Evolutionary conservation across 2,113 vertebrate genomes (phyloP), one percentile per base, ranked within the genome.

Genomic region (Tachysurus vachellii): DNA sequence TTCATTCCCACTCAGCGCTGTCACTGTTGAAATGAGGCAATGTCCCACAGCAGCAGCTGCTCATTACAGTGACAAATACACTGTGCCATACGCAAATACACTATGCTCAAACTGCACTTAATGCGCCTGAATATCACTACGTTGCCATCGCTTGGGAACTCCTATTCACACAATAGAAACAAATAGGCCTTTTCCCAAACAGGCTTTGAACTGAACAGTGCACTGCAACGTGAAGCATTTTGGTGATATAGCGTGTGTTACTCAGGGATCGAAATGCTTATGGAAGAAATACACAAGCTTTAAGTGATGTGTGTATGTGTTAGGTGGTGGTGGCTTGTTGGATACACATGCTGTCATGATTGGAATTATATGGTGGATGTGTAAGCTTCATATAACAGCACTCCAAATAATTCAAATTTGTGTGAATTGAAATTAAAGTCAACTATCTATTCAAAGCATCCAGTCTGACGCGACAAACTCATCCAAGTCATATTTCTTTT

Each of bases 11-110:
- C 80, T 87, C 56, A 87, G 71, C 80, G 31, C 86, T 83, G 86
- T 76, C 80, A 83, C 70, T 62, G 80, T 42, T 77, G 70, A 87
- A 87, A 83, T 64, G 42, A 83, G 80, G 68, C 80, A 84, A 56
- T 83, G 86, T 77, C 71, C 70, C 80, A 36, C 70, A 83, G 57
- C 59, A 66, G 50, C 16, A 42, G 71, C 26, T 61, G 59, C 59
- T 87, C 81, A 76, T 83, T 87, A 87, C 42, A 47, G 81, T 87
- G 86, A 87, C 81, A 87, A 87, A 87, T 87, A 66, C 57, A 83
- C 81, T 77, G 42, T 66, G 50, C 68, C 14, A 21, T 42, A 59
- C 31, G 56, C 81, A 87, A 87, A 87, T 79, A 79, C 86, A 79
- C 81, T 77, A 59, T 44, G 31, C 5, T 36, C 19, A 66, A 77